Evolutionary conservation across 2,888 invertebrate genomes (phyloP).

Genomic region (Calameuta pallipes): DNA sequence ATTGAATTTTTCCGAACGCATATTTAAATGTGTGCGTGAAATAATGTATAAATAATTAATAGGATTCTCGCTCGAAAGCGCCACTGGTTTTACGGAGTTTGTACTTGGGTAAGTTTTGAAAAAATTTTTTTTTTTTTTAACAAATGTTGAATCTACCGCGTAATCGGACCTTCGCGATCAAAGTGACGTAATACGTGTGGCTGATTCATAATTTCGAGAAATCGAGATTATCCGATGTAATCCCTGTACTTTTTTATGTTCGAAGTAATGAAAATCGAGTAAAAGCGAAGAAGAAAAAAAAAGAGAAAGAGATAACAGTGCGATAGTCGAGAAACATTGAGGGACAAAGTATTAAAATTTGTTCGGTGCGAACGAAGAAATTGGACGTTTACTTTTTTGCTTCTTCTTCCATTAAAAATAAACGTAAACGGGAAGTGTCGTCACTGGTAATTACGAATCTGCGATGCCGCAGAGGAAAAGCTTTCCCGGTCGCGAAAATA

Average conservation of each 20-base stretch:
- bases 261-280: neutral
- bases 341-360: too few relatives aligned
- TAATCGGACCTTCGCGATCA: neutral
- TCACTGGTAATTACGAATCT: neutral
- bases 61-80: neutral
- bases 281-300: neutral
- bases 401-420: too few relatives aligned
- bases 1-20: neutral
- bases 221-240: neutral
- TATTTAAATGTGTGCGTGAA: neutral
- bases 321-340: neutral
- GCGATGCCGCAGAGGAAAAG: neutral
- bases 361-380: too few relatives aligned
- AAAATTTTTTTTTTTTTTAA: neutral
- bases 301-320: neutral
- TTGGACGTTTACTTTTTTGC: too few relatives aligned
- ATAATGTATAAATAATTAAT: neutral
- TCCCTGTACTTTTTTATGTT: neutral
- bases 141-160: neutral
- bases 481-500: neutral
- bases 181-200: neutral
- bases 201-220: neutral
- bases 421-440: too few relatives aligned
- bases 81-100: neutral
- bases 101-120: neutral